A percentile compares a stretch with the other conserved stretches of the same genome.
phyloP scores from a whole-genome alignment of 2,113 vertebrate species.

The Damaliscus lunatus region DNA sequence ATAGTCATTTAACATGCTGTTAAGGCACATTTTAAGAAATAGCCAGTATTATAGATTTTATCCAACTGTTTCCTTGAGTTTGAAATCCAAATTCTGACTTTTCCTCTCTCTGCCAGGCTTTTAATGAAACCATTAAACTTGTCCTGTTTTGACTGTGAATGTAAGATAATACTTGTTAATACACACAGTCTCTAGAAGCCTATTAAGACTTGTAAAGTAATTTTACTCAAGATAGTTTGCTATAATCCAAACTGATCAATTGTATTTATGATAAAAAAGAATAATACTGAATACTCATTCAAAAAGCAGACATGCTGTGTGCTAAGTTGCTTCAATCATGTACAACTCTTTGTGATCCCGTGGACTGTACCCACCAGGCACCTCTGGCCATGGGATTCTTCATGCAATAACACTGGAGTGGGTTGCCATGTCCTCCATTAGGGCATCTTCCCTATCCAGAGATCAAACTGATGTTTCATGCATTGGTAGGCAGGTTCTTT shows the following conservation, averaged over 20 bases:
- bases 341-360: not conserved
- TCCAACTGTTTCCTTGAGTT: not conserved
- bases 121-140: not conserved
- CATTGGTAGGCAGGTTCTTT: not conserved
- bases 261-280: not conserved
- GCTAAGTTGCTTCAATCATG: not conserved
- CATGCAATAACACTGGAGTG: not conserved
- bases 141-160: not conserved
- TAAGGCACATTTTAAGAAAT: not conserved
- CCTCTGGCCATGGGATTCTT: not conserved
- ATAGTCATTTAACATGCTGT: not conserved
- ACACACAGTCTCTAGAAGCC: not conserved
- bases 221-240: not conserved
- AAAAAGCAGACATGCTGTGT: not conserved
- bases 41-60: not conserved
- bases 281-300: not conserved
- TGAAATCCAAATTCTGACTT: not conserved
- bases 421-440: not conserved
- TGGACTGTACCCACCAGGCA: not conserved
- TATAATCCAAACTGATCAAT: not conserved
- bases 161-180: not conserved
- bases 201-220: not conserved
- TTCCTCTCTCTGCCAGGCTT: not conserved
- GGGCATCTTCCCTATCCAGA: not conserved
- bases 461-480: not conserved